phyloP scores from a whole-genome alignment of 2,797 vertebrate species.

The Uromys caudimaculatus region DNA sequence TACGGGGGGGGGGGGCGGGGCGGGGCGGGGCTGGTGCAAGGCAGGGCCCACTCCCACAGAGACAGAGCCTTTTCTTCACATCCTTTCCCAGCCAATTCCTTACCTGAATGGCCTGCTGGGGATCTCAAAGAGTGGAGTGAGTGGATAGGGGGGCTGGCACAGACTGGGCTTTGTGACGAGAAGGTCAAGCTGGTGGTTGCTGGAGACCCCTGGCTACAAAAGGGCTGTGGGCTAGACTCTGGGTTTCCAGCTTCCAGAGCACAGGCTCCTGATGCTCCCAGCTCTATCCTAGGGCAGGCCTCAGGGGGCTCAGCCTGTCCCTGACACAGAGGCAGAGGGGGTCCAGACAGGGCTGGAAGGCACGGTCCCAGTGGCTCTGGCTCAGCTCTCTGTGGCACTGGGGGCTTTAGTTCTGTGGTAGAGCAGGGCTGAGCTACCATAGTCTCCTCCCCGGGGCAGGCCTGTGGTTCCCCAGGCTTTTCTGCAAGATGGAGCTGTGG shows the following conservation, averaged over 20 bases:
- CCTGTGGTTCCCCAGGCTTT: not conserved
- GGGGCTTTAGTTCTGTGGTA: not conserved
- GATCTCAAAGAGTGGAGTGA: conserved; percentile 49
- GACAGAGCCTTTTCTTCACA: not conserved
- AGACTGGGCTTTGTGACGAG: conserved; percentile 67
- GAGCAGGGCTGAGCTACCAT: not conserved
- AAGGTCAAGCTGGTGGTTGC: conserved; percentile 55
- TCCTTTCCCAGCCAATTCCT: conserved; percentile 22
- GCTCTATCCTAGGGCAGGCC: not conserved
- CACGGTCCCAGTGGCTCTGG: not conserved
- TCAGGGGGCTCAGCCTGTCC: not conserved
- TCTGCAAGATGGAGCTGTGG: conserved; percentile 21
- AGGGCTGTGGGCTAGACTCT: conserved; percentile 25
- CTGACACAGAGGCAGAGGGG: not conserved
- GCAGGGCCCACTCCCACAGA: not conserved
- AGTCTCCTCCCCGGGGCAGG: not conserved
- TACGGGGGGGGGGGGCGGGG: not conserved
- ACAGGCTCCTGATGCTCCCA: not conserved
- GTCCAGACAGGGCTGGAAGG: not conserved
- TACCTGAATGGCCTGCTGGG: conserved; percentile 70
- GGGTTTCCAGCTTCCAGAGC: not conserved
- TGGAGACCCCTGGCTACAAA: not conserved
- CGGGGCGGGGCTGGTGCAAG: not conserved
- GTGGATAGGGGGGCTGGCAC: conserved; percentile 60
- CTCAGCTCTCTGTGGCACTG: not conserved